Percentiles rank a stretch among this genome's conserved stretches.
These are phyloP conservation scores for Pomacea maculata DNA, from an alignment of 1,140 invertebrate species.

Conservation along the genomic window DNA sequence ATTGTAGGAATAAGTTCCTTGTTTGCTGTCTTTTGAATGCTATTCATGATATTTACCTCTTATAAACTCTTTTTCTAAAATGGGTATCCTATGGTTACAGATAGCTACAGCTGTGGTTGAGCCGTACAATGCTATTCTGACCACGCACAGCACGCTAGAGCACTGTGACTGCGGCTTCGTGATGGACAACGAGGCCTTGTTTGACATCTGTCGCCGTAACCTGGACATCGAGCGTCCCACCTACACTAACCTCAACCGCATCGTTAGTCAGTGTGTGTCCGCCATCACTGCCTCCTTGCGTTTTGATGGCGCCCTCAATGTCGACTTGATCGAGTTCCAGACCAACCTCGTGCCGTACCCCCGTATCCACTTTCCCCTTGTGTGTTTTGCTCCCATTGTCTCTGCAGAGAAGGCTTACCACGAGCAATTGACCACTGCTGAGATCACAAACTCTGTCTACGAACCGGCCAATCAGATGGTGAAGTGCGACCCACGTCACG, in stretches of 20 bases:
- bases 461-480: slow-evolving; percentile 88
- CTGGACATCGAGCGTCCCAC: slow-evolving; percentile 73
- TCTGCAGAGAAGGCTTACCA: slow-evolving; percentile 49
- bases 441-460: slow-evolving; percentile 66
- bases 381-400: slow-evolving; percentile 51
- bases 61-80: no score
- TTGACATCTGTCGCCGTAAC: slow-evolving; percentile 88
- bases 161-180: slow-evolving; percentile 69
- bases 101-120: slow-evolving; percentile 67
- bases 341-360: slow-evolving; percentile 71
- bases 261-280: slow-evolving; percentile 63
- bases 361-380: slow-evolving; percentile 56
- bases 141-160: slow-evolving; percentile 66
- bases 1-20: no score
- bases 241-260: no score
- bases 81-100: not conserved
- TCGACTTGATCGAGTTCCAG: slow-evolving; percentile 76
- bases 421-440: slow-evolving; percentile 71
- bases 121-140: slow-evolving; percentile 66
- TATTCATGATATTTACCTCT: no score
- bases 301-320: slow-evolving; percentile 78
- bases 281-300: slow-evolving; percentile 72
- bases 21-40: no score
- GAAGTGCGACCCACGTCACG: slow-evolving; percentile 49
- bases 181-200: slow-evolving; percentile 90